Evolutionary conservation across 2,888 invertebrate species (phyloP).

Genomic region (Eustalomyia histrio): DNA sequence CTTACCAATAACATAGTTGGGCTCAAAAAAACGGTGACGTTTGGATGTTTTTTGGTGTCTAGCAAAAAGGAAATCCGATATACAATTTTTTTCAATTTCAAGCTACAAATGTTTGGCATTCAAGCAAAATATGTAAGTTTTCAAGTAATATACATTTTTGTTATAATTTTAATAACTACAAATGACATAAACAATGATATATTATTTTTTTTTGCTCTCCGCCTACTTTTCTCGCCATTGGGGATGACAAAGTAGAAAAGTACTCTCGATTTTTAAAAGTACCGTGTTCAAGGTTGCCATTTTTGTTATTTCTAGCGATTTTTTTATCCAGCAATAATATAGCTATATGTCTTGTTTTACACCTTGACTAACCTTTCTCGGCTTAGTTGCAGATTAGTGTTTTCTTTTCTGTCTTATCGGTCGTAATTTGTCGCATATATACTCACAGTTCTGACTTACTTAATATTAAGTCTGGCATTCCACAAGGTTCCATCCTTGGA

Average conservation of each 20-base stretch:
- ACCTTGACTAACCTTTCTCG: too few species aligned
- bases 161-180: not conserved
- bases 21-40: conserved; percentile 57
- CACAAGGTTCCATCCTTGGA: too few species aligned
- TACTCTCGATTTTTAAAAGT: not conserved
- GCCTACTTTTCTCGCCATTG: not conserved
- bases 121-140: conserved; percentile 65
- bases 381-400: too few species aligned
- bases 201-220: conserved; percentile 25
- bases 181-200: conserved; percentile 13
- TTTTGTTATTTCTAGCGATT: too few species aligned
- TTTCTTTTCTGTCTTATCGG: too few species aligned
- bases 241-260: too few species aligned
- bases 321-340: too few species aligned
- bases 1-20: conserved; percentile 38
- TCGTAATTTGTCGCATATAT: too few species aligned
- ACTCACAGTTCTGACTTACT: too few species aligned
- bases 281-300: too few species aligned
- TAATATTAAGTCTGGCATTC: too few species aligned
- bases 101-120: conserved; percentile 55
- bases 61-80: conserved; percentile 42
- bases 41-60: conserved; percentile 32
- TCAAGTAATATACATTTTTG: not conserved
- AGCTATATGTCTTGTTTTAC: too few species aligned
- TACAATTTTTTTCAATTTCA: conserved; percentile 31